Evolutionary conservation across 2,797 vertebrate genomes (phyloP).

Genomic region (Xiphorhynchus erythropygius): DNA sequence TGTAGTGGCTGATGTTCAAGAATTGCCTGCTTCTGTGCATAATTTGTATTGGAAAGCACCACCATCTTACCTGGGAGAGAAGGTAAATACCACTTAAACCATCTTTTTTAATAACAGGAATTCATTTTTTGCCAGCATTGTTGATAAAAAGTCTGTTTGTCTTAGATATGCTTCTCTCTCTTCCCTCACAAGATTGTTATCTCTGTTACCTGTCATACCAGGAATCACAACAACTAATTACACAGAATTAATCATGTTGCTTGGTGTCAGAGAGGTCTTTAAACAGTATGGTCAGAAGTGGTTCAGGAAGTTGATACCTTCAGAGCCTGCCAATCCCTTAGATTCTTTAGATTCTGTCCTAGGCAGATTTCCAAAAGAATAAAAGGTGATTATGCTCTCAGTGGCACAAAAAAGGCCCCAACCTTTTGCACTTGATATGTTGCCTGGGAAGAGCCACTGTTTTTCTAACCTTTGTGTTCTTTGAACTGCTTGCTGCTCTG

Average conservation of each 20-base stretch:
- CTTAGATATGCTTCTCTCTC: background rate
- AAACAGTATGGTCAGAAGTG: background rate
- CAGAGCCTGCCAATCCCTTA: background rate
- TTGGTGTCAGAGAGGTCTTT: background rate
- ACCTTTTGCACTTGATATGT: background rate
- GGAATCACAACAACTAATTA: background rate
- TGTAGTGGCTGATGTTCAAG: slow-evolving; percentile 90
- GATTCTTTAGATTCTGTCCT: background rate
- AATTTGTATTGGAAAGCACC: slow-evolving; percentile 90
- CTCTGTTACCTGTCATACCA: background rate
- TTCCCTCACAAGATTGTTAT: background rate
- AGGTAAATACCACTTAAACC: slow-evolving; percentile 74
- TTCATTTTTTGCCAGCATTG: background rate
- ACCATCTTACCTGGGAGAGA: slow-evolving; percentile 86
- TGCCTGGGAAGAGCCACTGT: background rate
- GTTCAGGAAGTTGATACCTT: background rate
- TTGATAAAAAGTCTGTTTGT: background rate
- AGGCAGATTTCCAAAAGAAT: background rate
- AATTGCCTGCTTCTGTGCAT: slow-evolving; percentile 80
- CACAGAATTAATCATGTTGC: background rate
- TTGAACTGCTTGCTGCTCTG: background rate
- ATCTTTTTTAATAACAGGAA: background rate
- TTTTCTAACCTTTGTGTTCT: background rate
- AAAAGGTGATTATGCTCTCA: background rate
- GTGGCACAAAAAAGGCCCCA: fast-evolving